Evolutionary conservation across 37 sponge, comb jelly and placozoan genomes (phyloP), one percentile per base, ranked within the genome.

Genomic region (Cladorhizidae sp.): DNA sequence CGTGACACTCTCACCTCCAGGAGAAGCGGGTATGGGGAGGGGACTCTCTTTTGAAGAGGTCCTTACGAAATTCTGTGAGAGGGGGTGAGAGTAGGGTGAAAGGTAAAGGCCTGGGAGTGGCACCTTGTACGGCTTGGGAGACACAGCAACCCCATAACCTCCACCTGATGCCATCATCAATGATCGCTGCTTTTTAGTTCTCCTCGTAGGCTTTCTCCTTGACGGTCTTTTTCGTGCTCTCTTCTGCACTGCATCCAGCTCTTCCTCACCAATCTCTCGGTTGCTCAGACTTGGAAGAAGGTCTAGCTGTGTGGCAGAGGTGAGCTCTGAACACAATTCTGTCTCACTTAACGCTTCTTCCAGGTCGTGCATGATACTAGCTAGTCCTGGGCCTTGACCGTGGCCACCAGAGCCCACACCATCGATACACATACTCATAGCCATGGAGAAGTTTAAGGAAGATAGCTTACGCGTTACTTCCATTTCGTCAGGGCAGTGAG

Each of bases 381-480:
- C 3, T 8, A 9, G 12, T 28, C 45, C 72, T 23, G 2, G 43
- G 1, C 2, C 28, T 5, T n/a, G 14, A 3, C 18, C 72, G 9
- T 14, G 2, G 32, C 37, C 35, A 43, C 56, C 74, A 17, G 56
- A 8, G 36, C 18, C 63, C 2, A 12, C 64, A 2, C 31, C 40
- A 3, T 23, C 7, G 70, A 3, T 64, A 51, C 36, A 38, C 17
- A 43, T 64, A 52, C 75, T 63, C 21, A 81, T 67, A 26, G 67
- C 31, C 9, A 80, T 49, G 43, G 88, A 82, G 51, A 88, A 81
- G 37, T 88, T 88, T 8, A 88, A 54, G 61, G 63, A 81, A 21
- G 83, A 81, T 41, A 88, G 83, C 51, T 62, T 68, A 21, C 52
- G 45, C 29, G 88, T 82, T 15, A 88, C 88, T 50, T 88, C 88